Base-by-base conservation (phyloP, 30 jellyfish, hydroid and myxozoan genomes). In the Aurelia aurita complex sp. Pacific region DNA sequence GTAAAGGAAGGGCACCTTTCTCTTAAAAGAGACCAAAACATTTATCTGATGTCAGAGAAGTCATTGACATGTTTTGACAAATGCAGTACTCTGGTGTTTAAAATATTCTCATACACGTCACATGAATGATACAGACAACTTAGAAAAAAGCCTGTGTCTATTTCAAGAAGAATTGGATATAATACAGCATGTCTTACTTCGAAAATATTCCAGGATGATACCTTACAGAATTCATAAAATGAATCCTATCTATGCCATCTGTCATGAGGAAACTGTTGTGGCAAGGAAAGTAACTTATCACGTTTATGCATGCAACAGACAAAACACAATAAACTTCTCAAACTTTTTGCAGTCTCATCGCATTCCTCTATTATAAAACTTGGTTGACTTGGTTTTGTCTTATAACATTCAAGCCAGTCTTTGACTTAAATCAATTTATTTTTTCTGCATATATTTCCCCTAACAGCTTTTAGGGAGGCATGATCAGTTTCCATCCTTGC, bases 1-100 rank as follows among this genome's bases (percentile, higher is more conserved):
- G 77, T 67, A 35, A 67, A 67, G 19, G 77, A 67, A 14, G 46
- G 77, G 77, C 77, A 67, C 77, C 53, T 67, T 67, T 67, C 77
- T 32, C 77, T 67, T 67, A 67, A 67, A 23, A 67, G 11, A 67
- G 77, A 67, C 77, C 77, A 67, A 67, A 67, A 54, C 12, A 67
- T 67, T 67, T 67, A 8, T 67, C 77, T 67, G 34, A 67, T 67
- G 16, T 67, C 77, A 18, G 77, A 67, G 77, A 67, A 51, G 18
- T 67, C 11, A 67, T 17, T 67, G 52, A 40, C 52, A 40, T 40
- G 52, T 3, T 40, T 40, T 40, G 52, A 40, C 4, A 40, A 40
- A 6, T 67, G 19, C 10, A 67, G 16, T 14, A 16, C 18, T 35
- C 9, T 17, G 14, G 9, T 67, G 43, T 34, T 23, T 18, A 67